These are phyloP conservation scores for Cacajao melanocephalus DNA, from an alignment of 2,797 vertebrate genomes.

Conservation along the genomic window DNA sequence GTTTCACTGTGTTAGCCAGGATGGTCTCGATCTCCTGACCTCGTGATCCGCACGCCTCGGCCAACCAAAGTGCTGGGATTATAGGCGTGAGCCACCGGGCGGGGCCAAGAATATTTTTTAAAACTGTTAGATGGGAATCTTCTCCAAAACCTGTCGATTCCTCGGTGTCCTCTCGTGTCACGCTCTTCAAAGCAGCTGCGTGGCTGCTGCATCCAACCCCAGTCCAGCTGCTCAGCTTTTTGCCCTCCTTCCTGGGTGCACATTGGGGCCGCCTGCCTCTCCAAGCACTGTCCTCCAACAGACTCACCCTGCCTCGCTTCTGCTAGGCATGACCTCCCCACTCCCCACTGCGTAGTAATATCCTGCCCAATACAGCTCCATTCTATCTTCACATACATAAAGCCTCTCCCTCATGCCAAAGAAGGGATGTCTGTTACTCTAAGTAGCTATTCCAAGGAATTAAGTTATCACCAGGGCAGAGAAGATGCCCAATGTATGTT, in stretches of 20 bases:
- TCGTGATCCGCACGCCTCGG: rapidly evolving
- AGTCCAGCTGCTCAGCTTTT: not conserved
- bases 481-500: not conserved
- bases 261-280: too few relatives aligned
- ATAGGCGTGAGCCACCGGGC: too few relatives aligned
- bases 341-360: not conserved
- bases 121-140: too few relatives aligned
- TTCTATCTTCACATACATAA: not conserved
- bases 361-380: too few relatives aligned
- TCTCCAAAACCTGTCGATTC: too few relatives aligned
- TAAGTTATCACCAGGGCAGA: not conserved
- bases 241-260: not conserved
- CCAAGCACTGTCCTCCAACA: not conserved
- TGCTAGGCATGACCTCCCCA: not conserved
- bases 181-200: not conserved
- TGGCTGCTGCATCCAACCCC: too few relatives aligned
- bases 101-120: too few relatives aligned
- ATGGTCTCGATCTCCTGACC: too few relatives aligned
- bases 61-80: too few relatives aligned
- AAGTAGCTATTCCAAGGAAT: not conserved
- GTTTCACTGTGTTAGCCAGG: too few relatives aligned
- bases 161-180: not conserved
- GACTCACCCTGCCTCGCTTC: too few relatives aligned
- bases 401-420: not conserved
- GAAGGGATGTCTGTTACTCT: not conserved